Conservation (phyloP, 1,140 invertebrate species). For the Pomacea maculata region DNA sequence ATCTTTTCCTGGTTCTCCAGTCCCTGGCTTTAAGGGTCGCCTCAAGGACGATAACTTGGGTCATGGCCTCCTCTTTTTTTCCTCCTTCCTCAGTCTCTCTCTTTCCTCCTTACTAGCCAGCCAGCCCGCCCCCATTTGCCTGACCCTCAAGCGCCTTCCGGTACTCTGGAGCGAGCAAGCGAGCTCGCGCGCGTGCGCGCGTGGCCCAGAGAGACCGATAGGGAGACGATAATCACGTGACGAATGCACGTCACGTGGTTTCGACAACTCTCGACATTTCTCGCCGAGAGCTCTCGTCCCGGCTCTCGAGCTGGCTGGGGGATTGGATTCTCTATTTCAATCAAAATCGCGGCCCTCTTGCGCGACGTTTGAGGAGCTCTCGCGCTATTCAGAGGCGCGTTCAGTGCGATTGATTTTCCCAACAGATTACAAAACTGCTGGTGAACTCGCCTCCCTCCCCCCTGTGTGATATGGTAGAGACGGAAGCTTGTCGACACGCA, state of each 20-base stretch:
- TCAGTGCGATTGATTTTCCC: constrained; percentile 7
- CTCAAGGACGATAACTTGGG: too few relatives aligned
- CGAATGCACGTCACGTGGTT: constrained; percentile 21
- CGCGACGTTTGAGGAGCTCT: not conserved
- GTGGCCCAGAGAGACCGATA: too few relatives aligned
- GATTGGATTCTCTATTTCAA: constrained; percentile 18
- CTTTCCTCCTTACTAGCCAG: not conserved
- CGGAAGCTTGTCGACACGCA: not conserved
- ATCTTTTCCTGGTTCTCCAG: too few relatives aligned
- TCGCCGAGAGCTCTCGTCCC: not conserved
- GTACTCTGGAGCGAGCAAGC: too few relatives aligned
- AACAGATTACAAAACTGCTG: not conserved
- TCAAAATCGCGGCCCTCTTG: constrained; percentile 1
- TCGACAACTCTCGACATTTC: constrained; percentile 13
- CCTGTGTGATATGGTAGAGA: not conserved
- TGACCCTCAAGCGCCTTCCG: too few relatives aligned
- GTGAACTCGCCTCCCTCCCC: not conserved
- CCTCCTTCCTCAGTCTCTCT: not conserved
- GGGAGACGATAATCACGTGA: constrained; percentile 22
- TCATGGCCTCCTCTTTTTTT: too few relatives aligned
- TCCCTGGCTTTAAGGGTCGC: too few relatives aligned
- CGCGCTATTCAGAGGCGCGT: not conserved
- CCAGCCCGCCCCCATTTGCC: too few relatives aligned
- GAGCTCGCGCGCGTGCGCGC: too few relatives aligned
- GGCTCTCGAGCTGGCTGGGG: not conserved